Conservation (phyloP, 2,888 invertebrate species). For the Drosophila anomelani region DNA sequence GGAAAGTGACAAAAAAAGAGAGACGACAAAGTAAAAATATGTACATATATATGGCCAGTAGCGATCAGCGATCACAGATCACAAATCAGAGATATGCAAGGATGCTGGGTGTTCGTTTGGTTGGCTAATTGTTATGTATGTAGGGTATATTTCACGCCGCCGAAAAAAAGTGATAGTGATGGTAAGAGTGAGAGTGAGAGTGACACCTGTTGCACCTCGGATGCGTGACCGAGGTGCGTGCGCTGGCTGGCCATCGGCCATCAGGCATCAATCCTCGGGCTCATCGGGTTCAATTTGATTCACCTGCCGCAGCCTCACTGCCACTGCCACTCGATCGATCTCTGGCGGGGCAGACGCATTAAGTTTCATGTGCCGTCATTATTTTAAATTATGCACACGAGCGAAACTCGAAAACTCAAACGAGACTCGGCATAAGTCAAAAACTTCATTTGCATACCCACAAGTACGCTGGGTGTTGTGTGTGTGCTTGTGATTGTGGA, state of each 20-base stretch:
- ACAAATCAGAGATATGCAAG: slow-evolving; percentile 59
- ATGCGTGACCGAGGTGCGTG: slow-evolving; percentile 50
- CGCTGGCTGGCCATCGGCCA: slow-evolving; percentile 54
- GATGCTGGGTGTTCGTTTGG: slow-evolving; percentile 39
- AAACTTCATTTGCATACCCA: slow-evolving; percentile 69
- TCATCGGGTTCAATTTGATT: slow-evolving; percentile 25
- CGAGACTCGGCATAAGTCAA: slow-evolving; percentile 68
- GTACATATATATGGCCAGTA: slow-evolving; percentile 21
- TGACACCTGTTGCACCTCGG: slow-evolving; percentile 54
- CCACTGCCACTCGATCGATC: slow-evolving; percentile 60
- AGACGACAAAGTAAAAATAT: not conserved
- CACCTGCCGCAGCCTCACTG: slow-evolving; percentile 38
- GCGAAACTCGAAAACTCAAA: slow-evolving; percentile 56
- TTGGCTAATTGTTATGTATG: slow-evolving; percentile 74
- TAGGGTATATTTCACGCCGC: slow-evolving; percentile 48
- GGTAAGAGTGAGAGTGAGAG: slow-evolving; percentile 55
- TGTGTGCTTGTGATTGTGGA: slow-evolving; percentile 40
- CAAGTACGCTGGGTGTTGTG: not conserved
- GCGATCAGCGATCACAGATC: slow-evolving; percentile 49
- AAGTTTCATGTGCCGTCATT: slow-evolving; percentile 77
- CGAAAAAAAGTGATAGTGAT: slow-evolving; percentile 39
- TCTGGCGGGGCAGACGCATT: slow-evolving; percentile 73
- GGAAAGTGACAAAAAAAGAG: slow-evolving; percentile 69
- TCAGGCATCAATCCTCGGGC: slow-evolving; percentile 54
- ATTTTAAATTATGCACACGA: slow-evolving; percentile 80